phyloP scores from a whole-genome alignment of 2,888 invertebrate species.

The Conomelus anceps region DNA sequence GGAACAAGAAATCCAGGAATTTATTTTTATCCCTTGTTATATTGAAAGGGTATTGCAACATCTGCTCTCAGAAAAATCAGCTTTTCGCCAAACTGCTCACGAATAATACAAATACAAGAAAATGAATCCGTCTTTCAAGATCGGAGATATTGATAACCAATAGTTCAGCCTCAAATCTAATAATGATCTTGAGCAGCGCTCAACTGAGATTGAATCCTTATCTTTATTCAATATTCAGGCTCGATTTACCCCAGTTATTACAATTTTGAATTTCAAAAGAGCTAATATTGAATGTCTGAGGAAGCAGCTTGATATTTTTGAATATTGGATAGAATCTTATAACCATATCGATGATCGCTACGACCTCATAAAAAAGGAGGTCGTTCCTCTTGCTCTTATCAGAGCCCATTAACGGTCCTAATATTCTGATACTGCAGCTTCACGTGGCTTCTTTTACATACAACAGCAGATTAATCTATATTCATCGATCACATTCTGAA shows the following conservation, averaged over 20 bases:
- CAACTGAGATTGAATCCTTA: not conserved
- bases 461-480: not conserved
- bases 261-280: not conserved
- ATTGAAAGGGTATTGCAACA: not conserved
- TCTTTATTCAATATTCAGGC: not conserved
- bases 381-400: not conserved
- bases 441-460: not conserved
- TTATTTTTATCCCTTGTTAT: too few relatives aligned
- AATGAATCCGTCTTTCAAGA: not conserved
- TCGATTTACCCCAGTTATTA: not conserved
- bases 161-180: not conserved
- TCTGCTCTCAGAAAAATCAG: not conserved
- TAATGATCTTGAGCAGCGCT: not conserved
- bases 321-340: not conserved
- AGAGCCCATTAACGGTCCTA: not conserved
- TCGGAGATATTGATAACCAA: not conserved
- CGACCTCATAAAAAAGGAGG: not conserved
- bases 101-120: not conserved
- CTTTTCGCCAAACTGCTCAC: not conserved
- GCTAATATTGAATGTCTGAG: not conserved
- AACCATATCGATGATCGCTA: not conserved
- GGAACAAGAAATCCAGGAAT: too few relatives aligned
- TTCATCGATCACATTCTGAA: too few relatives aligned
- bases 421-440: not conserved
- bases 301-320: not conserved